phyloP scores from a whole-genome alignment of 2,113 vertebrate species.

The Cettia cetti region DNA sequence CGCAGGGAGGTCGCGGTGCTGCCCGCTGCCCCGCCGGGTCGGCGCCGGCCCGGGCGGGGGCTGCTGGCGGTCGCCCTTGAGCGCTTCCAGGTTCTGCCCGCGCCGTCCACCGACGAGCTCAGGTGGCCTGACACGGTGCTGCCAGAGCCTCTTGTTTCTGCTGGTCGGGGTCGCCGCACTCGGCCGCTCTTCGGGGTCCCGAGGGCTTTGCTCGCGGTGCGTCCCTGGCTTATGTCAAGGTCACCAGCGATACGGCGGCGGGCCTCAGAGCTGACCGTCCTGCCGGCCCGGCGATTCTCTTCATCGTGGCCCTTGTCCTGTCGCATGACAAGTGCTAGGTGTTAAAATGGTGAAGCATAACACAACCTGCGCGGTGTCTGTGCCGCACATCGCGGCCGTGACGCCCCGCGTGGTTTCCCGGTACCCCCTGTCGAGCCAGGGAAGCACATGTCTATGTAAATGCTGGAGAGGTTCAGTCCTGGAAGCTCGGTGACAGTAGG shows the following conservation, averaged over 20 bases:
- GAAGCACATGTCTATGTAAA: accelerated
- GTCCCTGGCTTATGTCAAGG: neutral
- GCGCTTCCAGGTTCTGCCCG: accelerated
- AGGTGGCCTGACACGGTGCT: accelerated
- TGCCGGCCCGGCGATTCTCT: accelerated
- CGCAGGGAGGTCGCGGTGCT: neutral
- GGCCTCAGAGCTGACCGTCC: neutral
- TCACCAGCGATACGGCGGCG: neutral
- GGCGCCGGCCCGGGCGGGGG: too few species aligned
- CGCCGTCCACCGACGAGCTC: neutral
- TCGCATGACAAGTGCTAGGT: accelerated
- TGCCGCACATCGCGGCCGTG: neutral
- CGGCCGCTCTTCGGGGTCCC: accelerated
- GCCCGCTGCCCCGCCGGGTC: accelerated
- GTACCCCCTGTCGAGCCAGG: accelerated
- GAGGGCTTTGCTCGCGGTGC: neutral
- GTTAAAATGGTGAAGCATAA: neutral
- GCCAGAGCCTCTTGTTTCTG: neutral
- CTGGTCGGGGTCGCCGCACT: neutral
- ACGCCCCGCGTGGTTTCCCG: too few species aligned
- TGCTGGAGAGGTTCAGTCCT: neutral
- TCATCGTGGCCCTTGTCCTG: accelerated
- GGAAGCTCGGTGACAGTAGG: accelerated
- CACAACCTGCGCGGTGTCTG: accelerated
- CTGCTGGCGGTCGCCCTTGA: neutral